Evolutionary conservation across 2,888 invertebrate species (phyloP).

Genomic region (Pristionchus mayeri): DNA sequence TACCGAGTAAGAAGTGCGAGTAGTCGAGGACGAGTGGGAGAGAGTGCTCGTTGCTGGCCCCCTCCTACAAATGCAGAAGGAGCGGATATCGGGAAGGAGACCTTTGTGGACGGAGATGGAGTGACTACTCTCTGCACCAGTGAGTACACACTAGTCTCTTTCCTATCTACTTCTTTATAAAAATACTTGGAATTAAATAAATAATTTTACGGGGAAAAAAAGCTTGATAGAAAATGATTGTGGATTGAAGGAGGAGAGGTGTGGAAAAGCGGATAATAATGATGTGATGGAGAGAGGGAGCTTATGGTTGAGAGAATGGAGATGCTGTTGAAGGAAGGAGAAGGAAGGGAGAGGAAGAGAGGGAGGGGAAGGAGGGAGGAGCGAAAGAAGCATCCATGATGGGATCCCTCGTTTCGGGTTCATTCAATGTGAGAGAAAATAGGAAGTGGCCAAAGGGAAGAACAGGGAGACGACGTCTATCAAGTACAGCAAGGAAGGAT

Average conservation of each 20-base stretch:
- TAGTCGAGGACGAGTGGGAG: not conserved
- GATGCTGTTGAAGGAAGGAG: not conserved
- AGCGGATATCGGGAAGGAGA: constrained; percentile 46
- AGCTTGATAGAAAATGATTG: not conserved
- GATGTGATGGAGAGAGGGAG: constrained; percentile 1
- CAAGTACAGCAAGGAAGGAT: constrained; percentile 18
- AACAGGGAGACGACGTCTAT: constrained; percentile 2
- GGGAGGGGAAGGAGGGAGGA: not conserved
- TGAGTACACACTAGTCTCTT: no score
- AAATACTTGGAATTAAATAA: no score
- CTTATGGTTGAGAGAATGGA: not conserved
- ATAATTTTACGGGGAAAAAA: not conserved
- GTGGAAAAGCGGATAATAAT: constrained; percentile 3
- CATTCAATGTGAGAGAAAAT: constrained; percentile 17
- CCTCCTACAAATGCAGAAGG: constrained; percentile 47
- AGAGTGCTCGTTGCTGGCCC: not conserved
- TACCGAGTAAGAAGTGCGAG: not conserved
- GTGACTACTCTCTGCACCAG: constrained; percentile 39
- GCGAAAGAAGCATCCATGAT: not conserved
- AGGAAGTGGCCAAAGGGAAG: not conserved
- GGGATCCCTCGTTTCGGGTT: constrained; percentile 33
- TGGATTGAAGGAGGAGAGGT: not conserved
- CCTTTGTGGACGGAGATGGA: constrained; percentile 30
- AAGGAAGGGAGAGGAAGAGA: constrained; percentile 1
- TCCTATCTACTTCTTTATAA: no score